Base-by-base conservation (phyloP, 2,797 vertebrate species). In the Knipowitschia caucasica region DNA sequence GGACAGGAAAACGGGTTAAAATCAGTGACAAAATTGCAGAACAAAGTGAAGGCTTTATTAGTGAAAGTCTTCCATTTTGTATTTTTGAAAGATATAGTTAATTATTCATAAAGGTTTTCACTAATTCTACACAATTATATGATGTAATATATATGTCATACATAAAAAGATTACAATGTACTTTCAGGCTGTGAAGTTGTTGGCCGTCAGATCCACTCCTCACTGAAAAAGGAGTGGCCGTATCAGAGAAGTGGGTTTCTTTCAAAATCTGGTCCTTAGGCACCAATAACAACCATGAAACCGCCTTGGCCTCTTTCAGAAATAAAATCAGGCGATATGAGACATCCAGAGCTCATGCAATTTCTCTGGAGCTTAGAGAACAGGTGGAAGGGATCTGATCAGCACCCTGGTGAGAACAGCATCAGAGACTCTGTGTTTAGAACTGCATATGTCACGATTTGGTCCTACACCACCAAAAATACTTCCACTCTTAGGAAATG, bases 391-490 rank as follows among this genome's bases (percentile, higher is more conserved):
- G n/a, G 49, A 65, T 38, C 4, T 56, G 8, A 12, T 67, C 24
- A 59, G 59, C 5, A 44, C 60, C 15, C 5, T 68, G 26, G 15
- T 60, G 34, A 44, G 43, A 56, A 11, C 56, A 56, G 50, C 35
- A 4, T 61, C 66, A 62, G 53, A 59, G 20, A 53, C 51, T 55
- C 23, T 58, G 39, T 73, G 21, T 66, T 70, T 14, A 36, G 34
- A 36, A 36, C n/a, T n/a, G n/a, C n/a, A n/a, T n/a, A n/a, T n/a
- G n/a, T n/a, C n/a, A n/a, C n/a, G n/a, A n/a, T n/a, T n/a, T n/a
- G n/a, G n/a, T n/a, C n/a, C n/a, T n/a, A n/a, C n/a, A n/a, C n/a
- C n/a, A n/a, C n/a, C n/a, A n/a, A n/a, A n/a, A n/a, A n/a, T n/a
- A n/a, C n/a, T n/a, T n/a, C n/a, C n/a, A n/a, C n/a, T n/a, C n/a